Evolutionary conservation across 2,797 vertebrate species (phyloP).

Genomic region (Chrosomus eos): DNA sequence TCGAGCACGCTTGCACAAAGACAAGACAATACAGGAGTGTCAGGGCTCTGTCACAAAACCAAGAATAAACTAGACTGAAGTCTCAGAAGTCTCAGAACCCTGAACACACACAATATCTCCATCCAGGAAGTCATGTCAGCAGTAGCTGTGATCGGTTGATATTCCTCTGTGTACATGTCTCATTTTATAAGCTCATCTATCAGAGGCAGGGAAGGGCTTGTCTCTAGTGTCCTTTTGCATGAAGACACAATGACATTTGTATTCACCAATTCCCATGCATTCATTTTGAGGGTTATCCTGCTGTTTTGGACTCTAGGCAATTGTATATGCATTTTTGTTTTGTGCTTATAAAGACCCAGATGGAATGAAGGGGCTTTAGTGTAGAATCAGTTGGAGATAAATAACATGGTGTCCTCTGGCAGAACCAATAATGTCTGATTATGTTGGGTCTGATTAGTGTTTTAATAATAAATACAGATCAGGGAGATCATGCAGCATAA

Average conservation of each 20-base stretch:
- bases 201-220: not conserved
- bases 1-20: too few relatives aligned
- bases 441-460: constrained; percentile 8
- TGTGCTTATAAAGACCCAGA: not conserved
- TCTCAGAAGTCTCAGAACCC: too few relatives aligned
- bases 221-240: constrained; percentile 12
- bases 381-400: not conserved
- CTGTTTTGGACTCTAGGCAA: not conserved
- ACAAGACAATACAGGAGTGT: too few relatives aligned
- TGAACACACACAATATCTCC: not conserved
- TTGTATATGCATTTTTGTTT: not conserved
- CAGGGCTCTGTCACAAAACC: too few relatives aligned
- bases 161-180: constrained; percentile 12
- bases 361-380: not conserved
- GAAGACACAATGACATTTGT: not conserved
- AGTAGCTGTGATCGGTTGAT: constrained; percentile 18
- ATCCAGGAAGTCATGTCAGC: not conserved
- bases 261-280: not conserved
- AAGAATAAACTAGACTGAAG: too few relatives aligned
- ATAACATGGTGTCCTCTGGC: constrained; percentile 1
- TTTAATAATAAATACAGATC: constrained; percentile 23
- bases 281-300: not conserved
- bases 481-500: not conserved
- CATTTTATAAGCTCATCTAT: constrained; percentile 13
- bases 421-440: constrained; percentile 21